Conservation (phyloP, 2,888 invertebrate species). For the Pyrgus malvae region DNA sequence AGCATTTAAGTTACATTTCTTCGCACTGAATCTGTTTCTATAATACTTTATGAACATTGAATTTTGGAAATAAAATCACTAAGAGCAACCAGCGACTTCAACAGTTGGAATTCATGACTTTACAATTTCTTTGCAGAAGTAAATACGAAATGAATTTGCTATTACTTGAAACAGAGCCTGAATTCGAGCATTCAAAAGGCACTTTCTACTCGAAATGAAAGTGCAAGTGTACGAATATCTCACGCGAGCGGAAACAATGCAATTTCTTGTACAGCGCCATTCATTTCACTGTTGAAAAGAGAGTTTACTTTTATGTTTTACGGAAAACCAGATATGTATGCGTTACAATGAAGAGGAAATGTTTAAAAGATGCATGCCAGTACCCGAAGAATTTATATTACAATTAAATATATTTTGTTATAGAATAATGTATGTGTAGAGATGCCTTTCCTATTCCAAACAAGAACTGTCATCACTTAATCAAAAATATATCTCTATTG, state of each 20-base stretch:
- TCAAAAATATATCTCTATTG: too few relatives aligned
- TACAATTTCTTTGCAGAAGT: too few relatives aligned
- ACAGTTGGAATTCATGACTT: too few relatives aligned
- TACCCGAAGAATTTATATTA: constrained; percentile 9
- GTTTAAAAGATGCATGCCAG: constrained; percentile 1
- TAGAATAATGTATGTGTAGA: background rate
- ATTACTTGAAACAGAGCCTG: constrained; percentile 2
- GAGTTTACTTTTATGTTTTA: background rate
- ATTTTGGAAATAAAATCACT: too few relatives aligned
- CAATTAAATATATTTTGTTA: constrained; percentile 1
- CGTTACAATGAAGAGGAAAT: background rate
- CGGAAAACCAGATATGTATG: background rate
- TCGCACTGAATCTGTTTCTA: background rate
- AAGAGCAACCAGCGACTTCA: too few relatives aligned
- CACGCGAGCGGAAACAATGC: background rate
- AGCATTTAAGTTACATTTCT: too few relatives aligned
- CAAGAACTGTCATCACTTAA: too few relatives aligned
- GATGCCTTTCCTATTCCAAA: too few relatives aligned
- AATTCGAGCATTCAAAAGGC: constrained; percentile 5
- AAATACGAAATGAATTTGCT: too few relatives aligned
- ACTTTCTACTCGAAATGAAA: constrained; percentile 30
- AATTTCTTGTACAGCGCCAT: background rate
- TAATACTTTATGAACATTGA: too few relatives aligned
- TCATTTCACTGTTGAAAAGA: constrained; percentile 2
- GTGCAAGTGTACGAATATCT: constrained; percentile 28